Evolutionary conservation across 1,140 invertebrate species (phyloP).

Genomic region (Calliphora vicina): DNA sequence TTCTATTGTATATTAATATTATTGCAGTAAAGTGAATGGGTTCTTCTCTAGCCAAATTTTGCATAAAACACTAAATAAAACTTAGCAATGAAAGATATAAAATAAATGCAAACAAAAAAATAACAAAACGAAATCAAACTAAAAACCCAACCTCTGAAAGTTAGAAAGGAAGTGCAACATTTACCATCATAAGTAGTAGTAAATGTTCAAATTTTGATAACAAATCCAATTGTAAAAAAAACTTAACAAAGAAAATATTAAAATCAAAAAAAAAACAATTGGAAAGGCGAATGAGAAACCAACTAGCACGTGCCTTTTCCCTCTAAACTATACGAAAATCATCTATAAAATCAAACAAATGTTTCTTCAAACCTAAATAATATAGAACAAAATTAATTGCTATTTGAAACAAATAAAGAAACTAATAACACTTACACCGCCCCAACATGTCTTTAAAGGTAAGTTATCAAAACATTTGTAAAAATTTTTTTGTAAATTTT

Average conservation of each 20-base stretch:
- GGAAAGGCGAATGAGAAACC: background rate
- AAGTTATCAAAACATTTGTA: background rate
- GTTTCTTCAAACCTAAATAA: too few species aligned
- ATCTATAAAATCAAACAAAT: background rate
- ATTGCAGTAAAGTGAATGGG: background rate
- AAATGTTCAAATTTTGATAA: background rate
- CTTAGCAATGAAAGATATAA: background rate
- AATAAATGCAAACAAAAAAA: background rate
- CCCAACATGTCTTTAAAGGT: conserved; percentile 16
- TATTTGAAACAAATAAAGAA: background rate
- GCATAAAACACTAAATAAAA: background rate
- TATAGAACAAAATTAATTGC: background rate
- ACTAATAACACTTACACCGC: background rate
- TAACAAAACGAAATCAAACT: background rate
- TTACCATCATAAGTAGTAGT: background rate
- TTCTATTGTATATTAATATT: background rate
- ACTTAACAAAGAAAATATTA: background rate
- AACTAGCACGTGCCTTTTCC: background rate
- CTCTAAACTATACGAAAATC: background rate
- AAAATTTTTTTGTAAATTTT: too few species aligned
- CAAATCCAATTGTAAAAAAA: background rate
- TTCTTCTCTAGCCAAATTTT: background rate
- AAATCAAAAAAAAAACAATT: background rate
- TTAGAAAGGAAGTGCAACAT: conserved; percentile 2
- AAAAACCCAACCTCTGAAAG: background rate